A percentile compares a stretch with the other conserved stretches of the same genome.
Conservation (phyloP, 1,140 invertebrate genomes). For the Drosophila serrata region DNA sequence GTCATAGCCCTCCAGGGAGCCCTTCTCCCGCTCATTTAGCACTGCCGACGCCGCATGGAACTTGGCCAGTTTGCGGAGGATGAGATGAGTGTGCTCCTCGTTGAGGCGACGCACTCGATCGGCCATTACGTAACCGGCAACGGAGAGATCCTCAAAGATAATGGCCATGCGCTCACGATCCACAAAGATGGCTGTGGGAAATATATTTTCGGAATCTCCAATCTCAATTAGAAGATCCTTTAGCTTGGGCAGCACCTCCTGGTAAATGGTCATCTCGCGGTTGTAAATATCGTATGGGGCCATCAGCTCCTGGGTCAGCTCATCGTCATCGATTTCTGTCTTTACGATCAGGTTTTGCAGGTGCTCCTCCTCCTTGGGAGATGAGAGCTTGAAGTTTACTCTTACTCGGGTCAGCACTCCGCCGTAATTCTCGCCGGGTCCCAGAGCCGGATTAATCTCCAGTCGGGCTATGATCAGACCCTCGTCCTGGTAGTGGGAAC, state of each 20-base stretch:
- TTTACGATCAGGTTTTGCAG: slow-evolving; percentile 68
- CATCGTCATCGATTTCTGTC: slow-evolving; percentile 74
- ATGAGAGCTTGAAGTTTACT: slow-evolving; percentile 38
- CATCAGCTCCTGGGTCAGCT: slow-evolving; percentile 70
- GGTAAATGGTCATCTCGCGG: slow-evolving; percentile 80
- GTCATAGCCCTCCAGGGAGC: slow-evolving; percentile 67
- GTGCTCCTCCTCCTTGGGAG: neutral
- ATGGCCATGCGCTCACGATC: slow-evolving; percentile 69
- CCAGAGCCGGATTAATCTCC: slow-evolving; percentile 67
- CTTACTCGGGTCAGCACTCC: slow-evolving; percentile 68
- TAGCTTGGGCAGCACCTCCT: slow-evolving; percentile 73
- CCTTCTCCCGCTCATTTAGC: slow-evolving; percentile 66
- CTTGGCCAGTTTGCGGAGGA: slow-evolving; percentile 86
- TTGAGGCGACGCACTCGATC: slow-evolving; percentile 87
- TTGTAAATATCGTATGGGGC: slow-evolving; percentile 78
- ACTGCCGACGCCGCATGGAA: slow-evolving; percentile 87
- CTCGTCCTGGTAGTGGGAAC: slow-evolving; percentile 57
- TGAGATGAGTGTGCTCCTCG: slow-evolving; percentile 86
- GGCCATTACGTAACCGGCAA: slow-evolving; percentile 85
- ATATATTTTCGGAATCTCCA: slow-evolving; percentile 64
- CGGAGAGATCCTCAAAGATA: slow-evolving; percentile 76
- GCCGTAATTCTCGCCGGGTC: slow-evolving; percentile 82
- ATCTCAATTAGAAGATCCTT: slow-evolving; percentile 64
- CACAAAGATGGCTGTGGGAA: slow-evolving; percentile 68
- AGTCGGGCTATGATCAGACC: slow-evolving; percentile 47